phyloP scores from a whole-genome alignment of 92 coral and sea anemone species.

The Phenganax subtilis region DNA sequence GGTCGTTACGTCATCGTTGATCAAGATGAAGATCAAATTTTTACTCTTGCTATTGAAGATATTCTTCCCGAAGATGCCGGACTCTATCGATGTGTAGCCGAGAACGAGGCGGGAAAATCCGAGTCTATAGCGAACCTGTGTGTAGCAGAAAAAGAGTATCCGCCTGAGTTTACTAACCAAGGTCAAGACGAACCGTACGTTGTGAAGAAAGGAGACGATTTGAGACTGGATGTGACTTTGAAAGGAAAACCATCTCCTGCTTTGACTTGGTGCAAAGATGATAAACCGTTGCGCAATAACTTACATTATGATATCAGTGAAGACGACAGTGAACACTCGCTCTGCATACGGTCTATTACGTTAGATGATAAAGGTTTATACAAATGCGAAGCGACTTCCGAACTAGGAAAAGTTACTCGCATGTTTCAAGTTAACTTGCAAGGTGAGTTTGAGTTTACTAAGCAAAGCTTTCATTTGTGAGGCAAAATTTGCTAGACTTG shows the following conservation, averaged over 20 bases:
- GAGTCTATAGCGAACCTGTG: slow-evolving; percentile 58
- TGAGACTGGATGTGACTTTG: slow-evolving; percentile 57
- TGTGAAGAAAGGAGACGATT: slow-evolving; percentile 55
- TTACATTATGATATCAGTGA: slow-evolving; percentile 49
- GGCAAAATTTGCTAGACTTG: not conserved
- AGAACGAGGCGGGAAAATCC: slow-evolving; percentile 76
- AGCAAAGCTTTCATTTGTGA: not conserved
- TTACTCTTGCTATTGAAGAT: slow-evolving; percentile 68
- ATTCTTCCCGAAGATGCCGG: slow-evolving; percentile 70
- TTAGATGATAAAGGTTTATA: slow-evolving; percentile 78
- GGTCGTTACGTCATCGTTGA: slow-evolving; percentile 76
- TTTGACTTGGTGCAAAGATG: slow-evolving; percentile 80
- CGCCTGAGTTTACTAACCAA: slow-evolving; percentile 57
- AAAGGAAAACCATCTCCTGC: slow-evolving; percentile 82
- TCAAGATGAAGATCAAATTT: slow-evolving; percentile 65
- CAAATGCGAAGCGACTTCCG: slow-evolving; percentile 78
- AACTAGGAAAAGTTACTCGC: slow-evolving; percentile 65
- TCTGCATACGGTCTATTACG: slow-evolving; percentile 53
- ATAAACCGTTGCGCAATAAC: slow-evolving; percentile 62
- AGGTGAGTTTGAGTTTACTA: slow-evolving; percentile 50
- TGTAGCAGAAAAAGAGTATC: slow-evolving; percentile 56
- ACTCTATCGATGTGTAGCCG: slow-evolving; percentile 75
- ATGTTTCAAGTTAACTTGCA: slow-evolving; percentile 72
- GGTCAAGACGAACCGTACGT: slow-evolving; percentile 60
- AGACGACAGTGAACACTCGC: slow-evolving; percentile 59